Base-by-base conservation (phyloP, 2,888 invertebrate species). In the Mythimna albipuncta region DNA sequence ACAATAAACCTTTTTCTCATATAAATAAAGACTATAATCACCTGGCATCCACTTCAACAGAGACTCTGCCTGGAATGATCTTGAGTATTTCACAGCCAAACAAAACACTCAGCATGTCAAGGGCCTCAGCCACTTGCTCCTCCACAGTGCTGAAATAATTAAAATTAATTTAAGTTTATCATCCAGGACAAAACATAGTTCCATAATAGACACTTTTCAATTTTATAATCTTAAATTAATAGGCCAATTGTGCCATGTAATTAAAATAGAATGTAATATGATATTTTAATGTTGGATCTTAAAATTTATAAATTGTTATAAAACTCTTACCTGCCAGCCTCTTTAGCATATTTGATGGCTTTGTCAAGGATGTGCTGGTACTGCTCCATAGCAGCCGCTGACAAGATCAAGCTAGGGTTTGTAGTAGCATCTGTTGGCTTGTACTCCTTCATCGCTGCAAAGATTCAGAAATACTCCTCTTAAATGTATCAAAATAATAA, bases 381-480 rank as follows among this genome's bases (percentile, higher is more conserved):
- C 90, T 99, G 98, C n/a, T 98, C 98, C 97, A 99, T 98, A 87
- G 97, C 98, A 44, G 99, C 98, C 1, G 99, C 99, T 68, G 98
- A 98, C 86, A 99, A 96, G 85, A 99, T 99, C 68, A 99, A 97
- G 9, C 99, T 99, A 6, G 99, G 99, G 94, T 99, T 99, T 67
- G 99, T 99, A 3, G 99, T 99, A 54, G 99, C 99, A 98, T 99
- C 99, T 0, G 99, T 99, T 5, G 99, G 99, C 93, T 99, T 98
- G 94, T 99, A 99, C 86, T 98, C 97, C 93, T 99, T 98, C 98
- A 99, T 99, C 13, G 99, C 99, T 99, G 91, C 66, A 91, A 93
- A 82, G 11, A 64, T 74, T 44, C 13, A 63, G 11, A 58, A 62
- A 16, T 19, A 16, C 10, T 54, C 1, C 3, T n/a, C 13, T 13